Base-by-base conservation (phyloP, 2,888 invertebrate species). In the Rambutsinella grinnellia region DNA sequence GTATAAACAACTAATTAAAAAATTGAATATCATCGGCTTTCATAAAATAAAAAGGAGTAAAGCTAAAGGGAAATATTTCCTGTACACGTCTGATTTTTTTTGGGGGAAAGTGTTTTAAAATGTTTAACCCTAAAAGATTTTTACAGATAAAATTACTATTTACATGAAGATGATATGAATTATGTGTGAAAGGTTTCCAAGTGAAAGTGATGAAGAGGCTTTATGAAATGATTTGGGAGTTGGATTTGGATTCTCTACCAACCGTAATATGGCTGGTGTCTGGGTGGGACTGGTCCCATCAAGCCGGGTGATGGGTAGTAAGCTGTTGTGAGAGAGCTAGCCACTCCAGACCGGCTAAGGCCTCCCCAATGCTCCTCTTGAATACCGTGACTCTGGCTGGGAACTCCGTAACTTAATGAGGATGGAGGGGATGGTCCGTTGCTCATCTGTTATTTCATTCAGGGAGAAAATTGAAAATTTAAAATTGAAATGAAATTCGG, bases 351-450 rank as follows among this genome's bases (percentile, higher is more conserved):
- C 13, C 84, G 76, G 46, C 83, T 79, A 21, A 84, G 61, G 2
- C 79, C 77, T 23, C 81, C 82, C 84, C 84, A 84, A 60, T 79
- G 79, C 46, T 84, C 84, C 26, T 84, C 84, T 58, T 80, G 79
- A 58, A 83, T 79, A 47, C 81, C 81, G 68, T 79, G 79, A 60
- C 80, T 68, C 57, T 79, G 81, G 77, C 81, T 78, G 44, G 76
- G 47, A 36, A 79, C 69, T 15, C 77, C 78, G 58, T 81, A 81
- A 66, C 80, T 76, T 10, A 79, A 66, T 46, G 76, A 77, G 62
- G 78, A 72, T 21, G 81, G 77, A 26, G 78, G 76, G 27, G 82
- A 78, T 68, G 79, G 70, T 75, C 81, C 80, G 57, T 78, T 80
- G 24, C 80, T 76, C 70, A 82, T 75, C 82, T 82, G 74, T 66